These are phyloP conservation scores for Pelagia noctiluca DNA, from an alignment of 30 jellyfish, hydroid and myxozoan species.

Conservation along the genomic window DNA sequence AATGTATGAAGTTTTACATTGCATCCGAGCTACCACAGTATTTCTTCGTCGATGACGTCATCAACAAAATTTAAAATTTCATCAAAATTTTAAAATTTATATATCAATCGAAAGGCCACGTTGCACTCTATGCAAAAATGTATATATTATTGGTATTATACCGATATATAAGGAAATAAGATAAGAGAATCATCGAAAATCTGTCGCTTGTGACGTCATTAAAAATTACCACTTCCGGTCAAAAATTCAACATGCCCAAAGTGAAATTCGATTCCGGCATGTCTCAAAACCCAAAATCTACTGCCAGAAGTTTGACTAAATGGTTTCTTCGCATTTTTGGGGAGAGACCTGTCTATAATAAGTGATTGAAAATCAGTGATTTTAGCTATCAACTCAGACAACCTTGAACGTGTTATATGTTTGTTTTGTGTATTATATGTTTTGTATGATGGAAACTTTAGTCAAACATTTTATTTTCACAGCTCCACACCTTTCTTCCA, in stretches of 20 bases:
- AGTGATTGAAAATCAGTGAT: too few species aligned
- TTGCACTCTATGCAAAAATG: conserved; percentile 3
- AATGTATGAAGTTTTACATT: background rate
- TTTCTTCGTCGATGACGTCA: conserved; percentile 7
- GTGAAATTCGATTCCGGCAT: conserved; percentile 42
- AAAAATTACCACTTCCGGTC: conserved; percentile 21
- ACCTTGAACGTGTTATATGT: too few species aligned
- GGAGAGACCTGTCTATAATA: conserved; percentile 49
- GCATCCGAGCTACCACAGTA: background rate
- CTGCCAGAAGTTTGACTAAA: conserved; percentile 26
- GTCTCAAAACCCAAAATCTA: conserved; percentile 45
- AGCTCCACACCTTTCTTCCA: conserved; percentile 43
- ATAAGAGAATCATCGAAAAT: conserved; percentile 10
- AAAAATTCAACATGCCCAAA: conserved; percentile 45
- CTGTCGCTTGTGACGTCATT: conserved; percentile 32
- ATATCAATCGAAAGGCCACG: conserved; percentile 2
- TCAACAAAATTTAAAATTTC: background rate
- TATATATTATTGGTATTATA: background rate
- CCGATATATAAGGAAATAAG: background rate
- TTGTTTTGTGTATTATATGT: too few species aligned
- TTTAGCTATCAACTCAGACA: too few species aligned
- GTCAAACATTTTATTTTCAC: background rate
- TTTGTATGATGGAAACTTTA: too few species aligned
- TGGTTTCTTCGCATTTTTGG: conserved; percentile 31
- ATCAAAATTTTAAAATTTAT: background rate